Base-by-base conservation (phyloP, 1,140 invertebrate species). In the Calycopis cecrops region DNA sequence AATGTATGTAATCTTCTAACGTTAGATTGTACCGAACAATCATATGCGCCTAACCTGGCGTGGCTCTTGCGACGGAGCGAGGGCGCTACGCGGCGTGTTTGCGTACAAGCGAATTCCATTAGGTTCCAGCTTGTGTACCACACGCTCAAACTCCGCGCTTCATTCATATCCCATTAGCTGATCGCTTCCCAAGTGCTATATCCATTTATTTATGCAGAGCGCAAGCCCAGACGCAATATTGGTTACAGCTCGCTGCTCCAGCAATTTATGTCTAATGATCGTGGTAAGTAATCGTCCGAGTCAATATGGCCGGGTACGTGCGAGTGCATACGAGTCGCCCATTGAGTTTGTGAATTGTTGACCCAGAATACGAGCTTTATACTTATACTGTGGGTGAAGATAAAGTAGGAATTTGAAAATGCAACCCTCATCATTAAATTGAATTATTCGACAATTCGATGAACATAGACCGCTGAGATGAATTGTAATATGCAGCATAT, bases 51-150 rank as follows among this genome's bases (percentile, higher is more conserved):
- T 6, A 28, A 6, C 21, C 21, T 28, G 21, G 21, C 21, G 21
- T 28, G 6, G 21, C 21, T 28, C 21, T 28, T 28, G 2, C 21
- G 21, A 3, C 21, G 21, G 21, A 9, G 69, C 67, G 71, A 71
- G 70, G 67, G 72, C 68, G 70, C 57, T 68, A 69, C 67, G 73
- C 69, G 75, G 78, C 74, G 74, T 86, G 79, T 86, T 86, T 86
- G 79, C 83, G 70, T 81, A 86, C 83, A 86, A 78, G 83, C 70
- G 75, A 85, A 86, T 86, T 85, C 83, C 83, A 86, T 86, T 86
- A 84, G 80, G 78, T 72, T 59, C 71, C 78, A 73, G 60, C 68
- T 63, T 73, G 73, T 82, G 68, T 76, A 75, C 71, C 71, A 65
- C 76, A 73, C 70, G 71, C 72, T 67, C 75, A 64, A 70, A 73